These are phyloP conservation scores for Mycetomoellerius zeteki DNA, from an alignment of 1,140 invertebrate species.

Conservation along the genomic window DNA sequence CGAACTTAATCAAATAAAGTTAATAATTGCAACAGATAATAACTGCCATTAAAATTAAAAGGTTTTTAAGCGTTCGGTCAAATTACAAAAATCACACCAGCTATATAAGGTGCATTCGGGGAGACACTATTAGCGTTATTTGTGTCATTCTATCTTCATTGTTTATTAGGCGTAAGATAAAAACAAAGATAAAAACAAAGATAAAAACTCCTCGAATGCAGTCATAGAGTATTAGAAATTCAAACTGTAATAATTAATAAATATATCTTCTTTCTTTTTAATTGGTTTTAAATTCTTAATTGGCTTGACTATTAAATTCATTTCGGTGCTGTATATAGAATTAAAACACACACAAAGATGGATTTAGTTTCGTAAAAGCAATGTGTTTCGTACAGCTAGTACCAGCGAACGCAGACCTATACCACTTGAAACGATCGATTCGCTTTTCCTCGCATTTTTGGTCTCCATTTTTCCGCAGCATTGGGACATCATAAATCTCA, in stretches of 20 bases:
- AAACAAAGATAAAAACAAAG: too few relatives aligned
- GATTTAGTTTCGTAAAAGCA: neutral
- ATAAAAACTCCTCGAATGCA: too few relatives aligned
- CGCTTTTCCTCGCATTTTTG: constrained; percentile 10
- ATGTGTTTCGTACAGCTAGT: neutral
- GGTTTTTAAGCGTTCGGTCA: neutral
- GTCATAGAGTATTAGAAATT: too few relatives aligned
- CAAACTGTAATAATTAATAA: neutral
- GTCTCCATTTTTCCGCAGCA: constrained; percentile 40
- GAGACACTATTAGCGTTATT: too few relatives aligned
- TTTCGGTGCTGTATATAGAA: neutral
- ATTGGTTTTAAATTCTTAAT: neutral
- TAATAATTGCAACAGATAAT: neutral
- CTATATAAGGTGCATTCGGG: too few relatives aligned
- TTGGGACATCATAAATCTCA: constrained; percentile 51
- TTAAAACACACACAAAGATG: neutral
- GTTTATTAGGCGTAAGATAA: too few relatives aligned
- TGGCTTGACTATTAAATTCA: neutral
- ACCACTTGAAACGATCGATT: constrained; percentile 34
- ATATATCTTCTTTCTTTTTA: too few relatives aligned
- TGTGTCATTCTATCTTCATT: too few relatives aligned
- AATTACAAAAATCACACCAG: neutral
- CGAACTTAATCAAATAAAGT: neutral
- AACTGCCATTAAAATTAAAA: neutral
- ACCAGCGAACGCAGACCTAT: neutral